Base-by-base conservation (phyloP, 1,140 invertebrate genomes). In the Camponotus pennsylvanicus region DNA sequence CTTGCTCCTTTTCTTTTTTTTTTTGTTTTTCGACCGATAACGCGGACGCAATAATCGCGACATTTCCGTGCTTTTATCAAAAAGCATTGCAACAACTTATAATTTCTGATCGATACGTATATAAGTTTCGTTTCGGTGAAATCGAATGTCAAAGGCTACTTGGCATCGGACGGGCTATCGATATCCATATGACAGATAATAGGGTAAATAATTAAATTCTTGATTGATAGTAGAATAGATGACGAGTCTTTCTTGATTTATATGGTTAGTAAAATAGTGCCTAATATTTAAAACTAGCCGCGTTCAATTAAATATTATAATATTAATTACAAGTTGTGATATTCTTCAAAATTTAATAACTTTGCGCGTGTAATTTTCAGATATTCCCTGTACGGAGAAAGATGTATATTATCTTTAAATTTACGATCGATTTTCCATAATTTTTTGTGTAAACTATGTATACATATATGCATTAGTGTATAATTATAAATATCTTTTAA, bases 1-100 rank as follows among this genome's bases (percentile, higher is more conserved):
- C 91, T 89, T 77, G 71, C 83, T 73, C 27, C 64, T 45, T 32
- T 49, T 49, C 7, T 63, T 27, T 42, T 61, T 37, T 2, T 55
- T 42, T 34, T 11, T 55, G 9, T 15, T 21, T 57, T 34, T 18
- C 7, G 18, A 9, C 57, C 27, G 7, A n/a, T 55, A 27, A 5
- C 13, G n/a, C 11, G 37, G 2, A 49, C 11, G 6, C 27, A 27
- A 6, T 42, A 45, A 69, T 9, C 13, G 6, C 15, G 37, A 6
- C 42, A n/a, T 55, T 55, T 79, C 2, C 2, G 2, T 79, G 9
- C 2, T 15, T 71, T 42, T 42, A 3, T 59, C 70, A 52, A 9
- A 27, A 40, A 57, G 18, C n/a, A 79, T 34, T 21, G 7, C 61
- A 40, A 37, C 21, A 11, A 0, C 11, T 67, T 49, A 21, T 3